These are phyloP conservation scores for Pyrocephalus nanus DNA, from an alignment of 2,797 vertebrate genomes.

Conservation along the genomic window DNA sequence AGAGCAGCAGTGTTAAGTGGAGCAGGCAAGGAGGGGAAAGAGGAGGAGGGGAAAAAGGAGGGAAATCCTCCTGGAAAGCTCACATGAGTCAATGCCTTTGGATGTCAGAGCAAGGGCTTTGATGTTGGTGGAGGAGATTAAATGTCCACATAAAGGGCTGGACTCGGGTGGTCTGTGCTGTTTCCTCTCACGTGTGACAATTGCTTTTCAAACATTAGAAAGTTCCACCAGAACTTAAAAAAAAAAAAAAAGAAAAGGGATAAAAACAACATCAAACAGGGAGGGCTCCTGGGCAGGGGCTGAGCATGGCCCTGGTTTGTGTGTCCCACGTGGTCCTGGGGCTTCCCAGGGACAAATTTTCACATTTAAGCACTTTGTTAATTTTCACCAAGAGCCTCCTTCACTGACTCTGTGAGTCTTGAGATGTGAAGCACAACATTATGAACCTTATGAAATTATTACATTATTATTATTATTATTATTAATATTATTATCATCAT, in stretches of 20 bases:
- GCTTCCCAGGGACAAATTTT: no score
- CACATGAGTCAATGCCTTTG: background rate
- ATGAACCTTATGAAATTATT: background rate
- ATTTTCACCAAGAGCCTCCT: no score
- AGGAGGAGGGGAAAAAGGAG: background rate
- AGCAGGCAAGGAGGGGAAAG: background rate
- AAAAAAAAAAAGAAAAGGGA: no score
- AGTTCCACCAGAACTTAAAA: background rate
- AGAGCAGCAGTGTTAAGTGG: background rate
- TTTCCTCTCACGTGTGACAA: conserved; percentile 38
- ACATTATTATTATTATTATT: background rate
- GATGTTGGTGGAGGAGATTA: conserved; percentile 36
- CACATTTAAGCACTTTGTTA: no score
- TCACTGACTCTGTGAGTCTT: background rate
- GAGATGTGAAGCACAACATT: background rate
- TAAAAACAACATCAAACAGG: no score
- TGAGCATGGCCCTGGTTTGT: background rate
- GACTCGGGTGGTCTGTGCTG: conserved; percentile 29
- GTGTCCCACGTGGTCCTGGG: background rate
- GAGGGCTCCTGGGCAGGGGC: background rate
- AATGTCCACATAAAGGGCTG: conserved; percentile 46
- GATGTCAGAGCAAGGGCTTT: conserved; percentile 30
- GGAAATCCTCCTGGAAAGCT: background rate
- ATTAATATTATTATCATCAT: background rate
- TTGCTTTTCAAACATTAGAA: conserved; percentile 46